phyloP scores from a whole-genome alignment of 2,888 invertebrate species.

The Platynereis dumerilii region DNA sequence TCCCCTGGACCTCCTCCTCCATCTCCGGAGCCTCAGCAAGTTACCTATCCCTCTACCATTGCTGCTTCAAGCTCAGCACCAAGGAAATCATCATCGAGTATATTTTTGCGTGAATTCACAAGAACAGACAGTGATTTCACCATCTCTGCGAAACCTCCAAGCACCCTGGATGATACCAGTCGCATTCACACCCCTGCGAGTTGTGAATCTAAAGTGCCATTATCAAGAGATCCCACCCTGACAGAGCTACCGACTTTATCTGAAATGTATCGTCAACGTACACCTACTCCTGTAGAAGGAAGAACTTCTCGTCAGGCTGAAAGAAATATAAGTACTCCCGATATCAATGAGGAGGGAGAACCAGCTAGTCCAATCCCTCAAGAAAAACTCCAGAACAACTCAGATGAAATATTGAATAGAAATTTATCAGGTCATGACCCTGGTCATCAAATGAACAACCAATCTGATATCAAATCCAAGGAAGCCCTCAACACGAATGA shows the following conservation, averaged over 20 bases:
- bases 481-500: no score
- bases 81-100: no score
- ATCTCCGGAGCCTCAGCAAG: neutral
- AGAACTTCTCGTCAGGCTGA: no score
- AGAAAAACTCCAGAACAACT: no score
- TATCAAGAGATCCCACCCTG: neutral
- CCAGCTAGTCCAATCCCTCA: no score
- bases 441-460: no score
- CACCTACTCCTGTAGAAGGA: no score
- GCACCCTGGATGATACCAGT: conserved; percentile 9
- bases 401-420: no score
- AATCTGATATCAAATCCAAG: no score
- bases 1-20: neutral
- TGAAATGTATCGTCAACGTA: neutral
- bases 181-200: neutral
- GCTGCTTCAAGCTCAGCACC: neutral
- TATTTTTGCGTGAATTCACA: neutral
- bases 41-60: neutral
- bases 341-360: no score
- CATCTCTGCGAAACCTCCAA: conserved; percentile 1
- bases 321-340: no score
- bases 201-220: neutral
- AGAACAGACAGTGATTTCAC: conserved; percentile 1
- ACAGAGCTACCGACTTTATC: neutral
- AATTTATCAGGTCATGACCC: no score